Evolutionary conservation across 2,888 invertebrate species (phyloP).

Genomic region (Colletes collaris): DNA sequence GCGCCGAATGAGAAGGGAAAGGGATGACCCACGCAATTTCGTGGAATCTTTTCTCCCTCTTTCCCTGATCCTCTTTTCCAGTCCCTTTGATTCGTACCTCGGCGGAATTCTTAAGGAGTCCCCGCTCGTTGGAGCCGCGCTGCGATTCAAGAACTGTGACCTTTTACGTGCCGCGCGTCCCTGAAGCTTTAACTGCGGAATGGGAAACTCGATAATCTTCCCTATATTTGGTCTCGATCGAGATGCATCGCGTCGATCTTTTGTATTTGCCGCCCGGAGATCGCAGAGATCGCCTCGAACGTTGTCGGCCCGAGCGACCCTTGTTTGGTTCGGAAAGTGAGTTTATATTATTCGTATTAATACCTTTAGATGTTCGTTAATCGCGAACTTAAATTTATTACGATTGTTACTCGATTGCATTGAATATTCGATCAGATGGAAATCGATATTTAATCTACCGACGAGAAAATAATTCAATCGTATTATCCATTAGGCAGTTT

Average conservation of each 20-base stretch:
- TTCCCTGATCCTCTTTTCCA: conserved; percentile 22
- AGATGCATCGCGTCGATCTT: neutral
- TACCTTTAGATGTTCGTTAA: too few relatives aligned
- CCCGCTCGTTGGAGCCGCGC: conserved; percentile 16
- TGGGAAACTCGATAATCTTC: conserved; percentile 13
- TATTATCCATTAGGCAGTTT: too few relatives aligned
- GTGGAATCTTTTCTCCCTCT: conserved; percentile 33
- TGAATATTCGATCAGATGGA: too few relatives aligned
- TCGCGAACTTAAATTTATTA: too few relatives aligned
- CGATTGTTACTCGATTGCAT: too few relatives aligned
- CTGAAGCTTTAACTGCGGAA: conserved; percentile 16
- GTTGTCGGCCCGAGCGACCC: too few relatives aligned
- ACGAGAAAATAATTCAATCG: too few relatives aligned
- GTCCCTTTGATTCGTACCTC: conserved; percentile 47
- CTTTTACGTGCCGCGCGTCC: conserved; percentile 32
- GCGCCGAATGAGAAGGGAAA: conserved; percentile 24
- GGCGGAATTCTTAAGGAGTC: conserved; percentile 52
- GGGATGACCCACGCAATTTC: conserved; percentile 51
- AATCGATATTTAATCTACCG: too few relatives aligned
- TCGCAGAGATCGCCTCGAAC: neutral
- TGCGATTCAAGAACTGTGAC: conserved; percentile 43
- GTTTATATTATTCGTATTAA: too few relatives aligned
- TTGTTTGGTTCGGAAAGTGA: too few relatives aligned
- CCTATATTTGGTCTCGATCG: conserved; percentile 9
- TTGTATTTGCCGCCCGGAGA: neutral